Base-by-base conservation (phyloP, 2,888 invertebrate species). In the Metacarcinus magister region DNA sequence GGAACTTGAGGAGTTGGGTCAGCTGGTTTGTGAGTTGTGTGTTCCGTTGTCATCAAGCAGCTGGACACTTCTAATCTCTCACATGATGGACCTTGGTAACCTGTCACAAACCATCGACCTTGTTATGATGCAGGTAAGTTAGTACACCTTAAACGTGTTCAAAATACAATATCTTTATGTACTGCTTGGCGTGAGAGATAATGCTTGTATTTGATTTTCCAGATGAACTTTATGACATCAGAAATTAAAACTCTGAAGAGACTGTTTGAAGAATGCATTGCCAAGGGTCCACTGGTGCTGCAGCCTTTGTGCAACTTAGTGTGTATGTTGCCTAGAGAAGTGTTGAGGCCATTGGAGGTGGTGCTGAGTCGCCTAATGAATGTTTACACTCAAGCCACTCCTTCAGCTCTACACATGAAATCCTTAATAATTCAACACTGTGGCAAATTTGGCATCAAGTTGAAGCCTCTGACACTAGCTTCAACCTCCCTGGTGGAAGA, bases 221-320 rank as follows among this genome's bases (percentile, higher is more conserved):
- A 87, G 87, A 87, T 87, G n/a, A 87, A 39, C 39, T 87, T 87
- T 39, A 87, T 87, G 87, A 87, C 87, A 87, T 39, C 87, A 87
- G 39, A 87, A 87, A n/a, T 39, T 13, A 13, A 87, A 16, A 87
- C 19, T 19, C 16, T 87, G 39, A 87, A 39, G 87, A 10, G 87
- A 10, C 39, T 87, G 39, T 16, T 87, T 16, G 16, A 39, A 39
- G 87, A 87, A 5, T 10, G 87, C 87, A 13, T 39, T 39, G 19
- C 32, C 13, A 39, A 39, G 39, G 39, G 87, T 39, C 87, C 87
- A 3, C 16, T 32, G 16, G 8, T 87, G 13, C 39, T 87, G 39
- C 23, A 87, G 39, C 39, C 87, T 19, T 87, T 87, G 39, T 87
- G 87, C 39, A 87, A 32, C 19, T 87, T 87, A 13, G 39, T 87